Evolutionary conservation across 2,797 vertebrate species (phyloP).

Genomic region (Rhodeus uyekii): DNA sequence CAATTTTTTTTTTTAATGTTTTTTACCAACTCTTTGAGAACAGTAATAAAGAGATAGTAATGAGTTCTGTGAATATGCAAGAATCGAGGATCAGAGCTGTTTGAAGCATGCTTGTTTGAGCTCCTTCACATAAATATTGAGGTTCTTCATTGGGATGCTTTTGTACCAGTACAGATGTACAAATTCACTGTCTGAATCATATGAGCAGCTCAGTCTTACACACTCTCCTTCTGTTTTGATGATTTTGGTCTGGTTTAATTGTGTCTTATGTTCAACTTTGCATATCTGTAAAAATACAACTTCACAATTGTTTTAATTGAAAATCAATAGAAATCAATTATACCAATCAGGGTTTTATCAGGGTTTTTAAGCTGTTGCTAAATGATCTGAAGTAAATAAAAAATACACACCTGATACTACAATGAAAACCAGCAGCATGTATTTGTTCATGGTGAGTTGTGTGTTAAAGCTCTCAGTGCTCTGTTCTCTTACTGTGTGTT

Average conservation of each 20-base stretch:
- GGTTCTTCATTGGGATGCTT: background rate
- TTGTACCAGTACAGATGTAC: constrained; percentile 39
- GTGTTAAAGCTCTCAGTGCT: background rate
- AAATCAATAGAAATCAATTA: too few species aligned
- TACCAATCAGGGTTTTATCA: too few species aligned
- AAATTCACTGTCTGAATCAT: constrained; percentile 38
- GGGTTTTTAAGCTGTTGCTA: too few species aligned
- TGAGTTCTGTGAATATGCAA: background rate
- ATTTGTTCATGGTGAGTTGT: constrained; percentile 6
- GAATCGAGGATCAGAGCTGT: background rate
- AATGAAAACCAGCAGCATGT: background rate
- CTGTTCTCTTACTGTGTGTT: background rate
- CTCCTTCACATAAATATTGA: constrained; percentile 28
- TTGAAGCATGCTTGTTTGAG: background rate
- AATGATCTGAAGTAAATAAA: background rate
- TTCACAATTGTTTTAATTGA: too few species aligned
- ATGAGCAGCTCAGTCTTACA: constrained; percentile 29
- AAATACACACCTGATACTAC: background rate
- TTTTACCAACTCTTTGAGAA: constrained; percentile 4
- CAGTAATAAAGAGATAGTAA: background rate
- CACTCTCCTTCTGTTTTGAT: constrained; percentile 18
- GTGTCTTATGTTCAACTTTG: too few species aligned
- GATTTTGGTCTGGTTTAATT: background rate
- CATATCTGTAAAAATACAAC: too few species aligned
- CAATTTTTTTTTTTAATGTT: background rate